A percentile compares a stretch with the other conserved stretches of the same genome.
phyloP scores from a whole-genome alignment of 2,888 invertebrate species.

The Rhingia campestris region DNA sequence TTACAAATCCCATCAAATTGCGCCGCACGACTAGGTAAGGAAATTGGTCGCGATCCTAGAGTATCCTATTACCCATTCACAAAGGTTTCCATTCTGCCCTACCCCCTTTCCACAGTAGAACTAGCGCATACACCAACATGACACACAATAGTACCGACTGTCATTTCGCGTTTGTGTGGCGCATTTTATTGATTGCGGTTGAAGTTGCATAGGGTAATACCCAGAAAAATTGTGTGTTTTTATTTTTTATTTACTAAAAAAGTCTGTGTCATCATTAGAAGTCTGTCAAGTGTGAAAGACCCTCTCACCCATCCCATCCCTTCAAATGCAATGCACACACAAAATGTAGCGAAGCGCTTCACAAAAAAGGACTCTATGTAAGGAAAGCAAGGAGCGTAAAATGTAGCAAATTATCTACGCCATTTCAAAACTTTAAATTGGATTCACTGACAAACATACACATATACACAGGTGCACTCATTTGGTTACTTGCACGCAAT shows the following conservation, averaged over 20 bases:
- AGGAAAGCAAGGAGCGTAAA: slow-evolving; percentile 19
- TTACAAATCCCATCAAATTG: slow-evolving; percentile 38
- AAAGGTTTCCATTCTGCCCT: not conserved
- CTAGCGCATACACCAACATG: too few relatives aligned
- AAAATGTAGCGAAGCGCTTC: slow-evolving; percentile 8
- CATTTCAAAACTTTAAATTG: slow-evolving; percentile 63
- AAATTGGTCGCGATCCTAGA: slow-evolving; percentile 14
- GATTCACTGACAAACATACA: slow-evolving; percentile 2
- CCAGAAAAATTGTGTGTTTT: not conserved
- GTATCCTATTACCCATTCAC: slow-evolving; percentile 18
- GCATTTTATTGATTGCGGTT: slow-evolving; percentile 22
- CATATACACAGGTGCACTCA: not conserved
- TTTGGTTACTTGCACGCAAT: slow-evolving; percentile 4
- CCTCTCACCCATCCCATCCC: not conserved
- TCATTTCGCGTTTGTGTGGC: slow-evolving; percentile 25
- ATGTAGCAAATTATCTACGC: slow-evolving; percentile 50
- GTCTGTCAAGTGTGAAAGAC: slow-evolving; percentile 4
- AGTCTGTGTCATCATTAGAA: not conserved
- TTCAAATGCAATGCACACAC: slow-evolving; percentile 18
- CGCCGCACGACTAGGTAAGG: slow-evolving; percentile 10
- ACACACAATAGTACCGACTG: slow-evolving; percentile 18
- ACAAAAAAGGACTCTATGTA: slow-evolving; percentile 21
- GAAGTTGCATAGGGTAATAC: not conserved
- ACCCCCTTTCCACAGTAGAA: too few relatives aligned
- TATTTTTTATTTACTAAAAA: not conserved